Evolutionary conservation across 2,113 vertebrate genomes (phyloP).

Genomic region (Chunga burmeisteri): DNA sequence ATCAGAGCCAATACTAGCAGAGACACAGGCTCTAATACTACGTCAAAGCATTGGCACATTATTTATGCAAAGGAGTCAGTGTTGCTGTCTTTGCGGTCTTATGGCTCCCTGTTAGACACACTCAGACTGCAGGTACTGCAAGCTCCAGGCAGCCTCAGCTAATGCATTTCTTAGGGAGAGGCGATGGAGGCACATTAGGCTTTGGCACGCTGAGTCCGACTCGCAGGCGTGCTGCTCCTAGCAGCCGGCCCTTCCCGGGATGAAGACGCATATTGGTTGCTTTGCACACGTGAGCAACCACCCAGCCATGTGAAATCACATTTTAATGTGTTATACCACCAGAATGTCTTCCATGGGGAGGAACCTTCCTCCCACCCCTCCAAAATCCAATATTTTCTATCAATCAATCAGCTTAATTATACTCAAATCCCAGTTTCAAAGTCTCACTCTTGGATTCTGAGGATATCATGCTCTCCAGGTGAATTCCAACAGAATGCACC

Average conservation of each 20-base stretch:
- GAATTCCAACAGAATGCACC: background rate
- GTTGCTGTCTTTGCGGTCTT: background rate
- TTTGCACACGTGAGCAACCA: background rate
- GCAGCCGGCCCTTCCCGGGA: background rate
- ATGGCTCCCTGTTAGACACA: background rate
- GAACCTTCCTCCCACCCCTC: background rate
- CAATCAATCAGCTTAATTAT: background rate
- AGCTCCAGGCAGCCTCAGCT: background rate
- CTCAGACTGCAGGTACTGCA: background rate
- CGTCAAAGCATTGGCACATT: background rate
- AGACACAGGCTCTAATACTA: background rate
- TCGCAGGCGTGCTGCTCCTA: background rate
- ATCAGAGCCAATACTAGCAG: background rate
- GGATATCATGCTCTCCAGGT: background rate
- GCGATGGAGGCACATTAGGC: rapidly evolving
- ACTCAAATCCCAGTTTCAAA: background rate
- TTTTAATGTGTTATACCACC: background rate
- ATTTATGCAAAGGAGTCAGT: background rate
- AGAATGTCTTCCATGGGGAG: background rate
- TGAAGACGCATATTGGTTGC: background rate
- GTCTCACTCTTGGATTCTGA: background rate
- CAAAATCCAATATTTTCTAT: background rate
- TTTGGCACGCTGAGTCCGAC: background rate
- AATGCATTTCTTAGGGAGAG: background rate
- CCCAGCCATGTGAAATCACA: background rate